Base-by-base conservation (phyloP, 2,797 vertebrate species). In the Choloepus didactylus region DNA sequence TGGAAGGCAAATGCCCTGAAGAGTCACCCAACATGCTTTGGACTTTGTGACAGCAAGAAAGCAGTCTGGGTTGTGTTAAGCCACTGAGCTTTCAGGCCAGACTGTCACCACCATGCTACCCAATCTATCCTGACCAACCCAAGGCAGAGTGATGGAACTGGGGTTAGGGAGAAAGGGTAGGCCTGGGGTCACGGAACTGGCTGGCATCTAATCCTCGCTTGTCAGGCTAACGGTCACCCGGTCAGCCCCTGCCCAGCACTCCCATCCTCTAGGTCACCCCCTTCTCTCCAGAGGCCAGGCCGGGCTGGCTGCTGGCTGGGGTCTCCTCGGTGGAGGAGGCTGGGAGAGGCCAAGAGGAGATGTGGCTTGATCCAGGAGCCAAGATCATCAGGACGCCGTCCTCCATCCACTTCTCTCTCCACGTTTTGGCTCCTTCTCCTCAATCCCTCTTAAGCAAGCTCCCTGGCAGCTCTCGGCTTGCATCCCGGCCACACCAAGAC, bases 31-130 rank as follows among this genome's bases (percentile, higher is more conserved):
- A 3, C 27, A 21, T 18, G 16, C 79, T 59, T 62, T 72, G 56
- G 60, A 27, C 51, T 85, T 27, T 1, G 21, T 25, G 64, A 73
- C 59, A 21, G 4, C 0, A 4, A 29, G 35, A 35, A 62, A 35
- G 35, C 16, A 21, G 16, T 9, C 10, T 8, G 44, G 0, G 5
- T 41, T 2, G 66, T 12, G 1, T 25, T 25, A 62, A 73, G 72
- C 21, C 31, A 5, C 21, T 0, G 19, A 19, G 66, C 11, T 15
- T 14, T 21, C n/a, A 12, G n/a, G 3, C 38, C 3, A 0, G 11
- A 11, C 15, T 60, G 5, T 29, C 9, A 23, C 62, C 23, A n/a
- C 67, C 2, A 0, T 16, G 0, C 9, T 14, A 31, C 0, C 16
- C 31, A 31, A n/a, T 3, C 72, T 73, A 2, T 10, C 1, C 51